A percentile compares a stretch with the other conserved stretches of the same genome.
Evolutionary conservation across 92 coral and sea anemone genomes (phyloP).

Genomic region (Pocillopora meandrina): DNA sequence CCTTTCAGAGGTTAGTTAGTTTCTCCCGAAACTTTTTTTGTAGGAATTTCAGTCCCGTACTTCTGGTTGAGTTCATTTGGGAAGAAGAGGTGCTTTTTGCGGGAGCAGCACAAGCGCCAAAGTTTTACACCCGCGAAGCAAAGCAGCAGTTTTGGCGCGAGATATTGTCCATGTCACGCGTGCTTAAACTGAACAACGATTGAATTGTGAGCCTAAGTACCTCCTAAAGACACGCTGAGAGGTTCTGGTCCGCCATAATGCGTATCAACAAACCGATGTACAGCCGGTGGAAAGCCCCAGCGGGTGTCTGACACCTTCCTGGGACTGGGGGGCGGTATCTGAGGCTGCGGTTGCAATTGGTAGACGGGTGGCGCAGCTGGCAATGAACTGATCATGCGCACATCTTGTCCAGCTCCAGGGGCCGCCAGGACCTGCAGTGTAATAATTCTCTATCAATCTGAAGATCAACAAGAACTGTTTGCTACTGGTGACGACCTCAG

Average conservation of each 20-base stretch:
- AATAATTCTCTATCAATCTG: not conserved
- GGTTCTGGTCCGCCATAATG: conserved; percentile 55
- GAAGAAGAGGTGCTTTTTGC: not conserved
- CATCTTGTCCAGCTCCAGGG: conserved; percentile 90
- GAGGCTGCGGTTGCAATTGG: conserved; percentile 32
- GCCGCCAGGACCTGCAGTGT: conserved; percentile 70
- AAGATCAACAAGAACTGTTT: not conserved
- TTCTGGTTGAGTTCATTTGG: not conserved
- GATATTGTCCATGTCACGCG: not conserved
- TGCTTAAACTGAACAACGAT: not conserved
- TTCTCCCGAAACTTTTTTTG: too few species aligned
- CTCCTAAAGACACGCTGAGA: conserved; percentile 21
- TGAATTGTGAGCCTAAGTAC: not conserved
- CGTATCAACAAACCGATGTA: conserved; percentile 82
- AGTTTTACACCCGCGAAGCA: not conserved
- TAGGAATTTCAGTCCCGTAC: too few species aligned
- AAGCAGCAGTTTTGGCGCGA: not conserved
- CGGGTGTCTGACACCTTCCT: conserved; percentile 69
- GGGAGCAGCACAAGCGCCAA: too few species aligned
- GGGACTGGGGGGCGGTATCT: conserved; percentile 69
- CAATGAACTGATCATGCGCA: conserved; percentile 57
- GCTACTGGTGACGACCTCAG: too few species aligned
- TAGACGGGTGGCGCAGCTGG: conserved; percentile 57
- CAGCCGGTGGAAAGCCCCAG: conserved; percentile 93
- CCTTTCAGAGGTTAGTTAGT: too few species aligned